Conservation (phyloP, 2,797 vertebrate genomes). For the Coilia nasus region DNA sequence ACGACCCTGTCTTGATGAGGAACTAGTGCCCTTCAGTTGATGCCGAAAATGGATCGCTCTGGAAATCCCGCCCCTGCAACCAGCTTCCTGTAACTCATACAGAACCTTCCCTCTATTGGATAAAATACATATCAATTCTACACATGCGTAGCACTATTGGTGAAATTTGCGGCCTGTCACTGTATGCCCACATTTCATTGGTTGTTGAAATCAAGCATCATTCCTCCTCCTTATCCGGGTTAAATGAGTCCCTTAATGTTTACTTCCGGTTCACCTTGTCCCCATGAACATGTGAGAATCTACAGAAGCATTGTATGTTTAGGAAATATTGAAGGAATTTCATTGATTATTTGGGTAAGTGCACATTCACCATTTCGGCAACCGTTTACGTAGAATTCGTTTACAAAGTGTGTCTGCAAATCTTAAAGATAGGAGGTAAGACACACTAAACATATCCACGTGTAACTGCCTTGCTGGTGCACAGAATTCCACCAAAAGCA, state of each 20-base stretch:
- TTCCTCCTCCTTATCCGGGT: not conserved
- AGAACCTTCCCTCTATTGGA: not conserved
- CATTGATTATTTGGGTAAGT: not conserved
- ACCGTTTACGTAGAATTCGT: not conserved
- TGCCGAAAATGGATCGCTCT: constrained; percentile 53
- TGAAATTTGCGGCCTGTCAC: not conserved
- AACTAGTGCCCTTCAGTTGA: constrained; percentile 71
- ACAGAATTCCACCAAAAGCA: not conserved
- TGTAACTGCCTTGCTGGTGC: not conserved
- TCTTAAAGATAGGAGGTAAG: not conserved
- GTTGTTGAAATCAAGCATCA: not conserved
- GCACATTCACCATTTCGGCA: not conserved
- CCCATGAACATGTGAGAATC: constrained; percentile 72
- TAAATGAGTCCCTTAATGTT: not conserved
- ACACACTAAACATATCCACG: not conserved
- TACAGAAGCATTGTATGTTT: not conserved
- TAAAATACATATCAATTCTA: constrained; percentile 40
- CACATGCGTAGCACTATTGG: constrained; percentile 55
- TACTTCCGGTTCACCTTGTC: constrained; percentile 68
- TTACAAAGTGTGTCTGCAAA: not conserved
- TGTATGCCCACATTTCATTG: not conserved
- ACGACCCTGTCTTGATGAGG: constrained; percentile 45
- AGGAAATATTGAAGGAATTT: not conserved
- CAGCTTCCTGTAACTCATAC: constrained; percentile 10
- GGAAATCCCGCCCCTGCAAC: constrained; percentile 66